Evolutionary conservation across 1,140 invertebrate species (phyloP), one percentile per base, ranked within the genome.

Genomic region (Macrocentrus cingulum): DNA sequence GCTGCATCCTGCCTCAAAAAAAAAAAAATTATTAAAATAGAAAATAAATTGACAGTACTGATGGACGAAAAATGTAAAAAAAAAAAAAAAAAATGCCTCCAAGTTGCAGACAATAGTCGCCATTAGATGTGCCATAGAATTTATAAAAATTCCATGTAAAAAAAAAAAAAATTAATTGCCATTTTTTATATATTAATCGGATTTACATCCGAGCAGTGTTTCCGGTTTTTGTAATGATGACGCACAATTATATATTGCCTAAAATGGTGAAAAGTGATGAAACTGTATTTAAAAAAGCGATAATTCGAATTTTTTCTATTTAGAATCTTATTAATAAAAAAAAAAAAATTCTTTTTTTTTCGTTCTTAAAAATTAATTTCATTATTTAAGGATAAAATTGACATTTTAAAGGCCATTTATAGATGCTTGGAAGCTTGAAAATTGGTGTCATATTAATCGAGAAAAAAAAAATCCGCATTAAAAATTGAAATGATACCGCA

Each of bases 391-490:
- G n/a, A n/a, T n/a, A n/a, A n/a, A n/a, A n/a, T n/a, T 51, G 50
- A 58, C 46, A 48, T 51, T 48, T 39, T 58, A 23, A 44, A 48
- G 51, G 34, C n/a, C 22, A 18, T 37, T 20, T 16, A 34, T 56
- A 58, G 34, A 58, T 18, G 55, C 49, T 53, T 8, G 13, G 34
- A 52, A 37, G 53, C 50, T 57, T 53, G n/a, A n/a, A n/a, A 34
- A 57, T 41, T 44, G 50, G 55, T 56, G 60, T 56, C 46, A 25
- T 36, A 61, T 44, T 56, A 51, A 61, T 52, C 52, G 45, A 56
- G 46, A 60, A 11, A 48, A 45, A 52, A 51, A 11, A 39, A 39
- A 11, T 36, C 22, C 13, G 20, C 11, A 51, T 18, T 25, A 22
- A 57, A 16, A 41, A 44, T 22, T 20, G 42, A 49, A 46, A 13